Percentiles rank a stretch among this genome's conserved stretches.
These are phyloP conservation scores for Xyrauchen texanus DNA, from an alignment of 2,113 vertebrate genomes.

Conservation along the genomic window DNA sequence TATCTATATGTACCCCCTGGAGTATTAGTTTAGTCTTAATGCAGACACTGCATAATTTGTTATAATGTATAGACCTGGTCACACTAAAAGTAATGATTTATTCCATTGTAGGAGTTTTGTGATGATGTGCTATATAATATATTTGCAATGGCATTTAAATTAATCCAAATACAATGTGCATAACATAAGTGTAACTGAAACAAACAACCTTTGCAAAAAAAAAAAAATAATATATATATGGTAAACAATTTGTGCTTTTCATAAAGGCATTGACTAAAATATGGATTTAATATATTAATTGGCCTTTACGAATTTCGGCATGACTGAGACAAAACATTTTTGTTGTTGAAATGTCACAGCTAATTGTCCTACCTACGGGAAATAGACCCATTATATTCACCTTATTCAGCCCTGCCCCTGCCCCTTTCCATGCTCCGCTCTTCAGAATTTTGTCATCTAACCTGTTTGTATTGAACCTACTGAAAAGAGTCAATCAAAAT, in stretches of 20 bases:
- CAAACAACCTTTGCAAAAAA: not conserved
- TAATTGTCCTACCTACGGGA: not conserved
- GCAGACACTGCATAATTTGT: not conserved
- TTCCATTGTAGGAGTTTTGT: slow-evolving; percentile 2
- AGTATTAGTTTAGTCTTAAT: not conserved
- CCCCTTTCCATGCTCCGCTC: too few species aligned
- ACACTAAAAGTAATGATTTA: not conserved
- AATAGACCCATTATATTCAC: not conserved
- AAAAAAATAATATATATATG: too few species aligned
- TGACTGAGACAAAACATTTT: not conserved
- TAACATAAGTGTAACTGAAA: not conserved
- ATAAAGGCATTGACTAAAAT: not conserved
- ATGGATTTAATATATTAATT: not conserved
- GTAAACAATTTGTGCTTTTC: too few species aligned
- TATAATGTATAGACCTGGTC: not conserved
- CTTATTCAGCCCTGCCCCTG: too few species aligned
- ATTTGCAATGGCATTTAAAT: not conserved
- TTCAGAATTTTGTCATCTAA: too few species aligned
- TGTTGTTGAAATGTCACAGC: not conserved
- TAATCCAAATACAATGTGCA: slow-evolving; percentile 6
- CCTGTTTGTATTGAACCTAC: too few species aligned
- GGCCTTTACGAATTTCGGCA: not conserved
- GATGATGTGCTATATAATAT: slow-evolving; percentile 16
- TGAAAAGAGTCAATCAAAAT: too few species aligned
- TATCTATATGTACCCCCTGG: too few species aligned